Evolutionary conservation across 2,113 vertebrate genomes (phyloP), one percentile per base, ranked within the genome.

Genomic region (Epinephelus fuscoguttatus): DNA sequence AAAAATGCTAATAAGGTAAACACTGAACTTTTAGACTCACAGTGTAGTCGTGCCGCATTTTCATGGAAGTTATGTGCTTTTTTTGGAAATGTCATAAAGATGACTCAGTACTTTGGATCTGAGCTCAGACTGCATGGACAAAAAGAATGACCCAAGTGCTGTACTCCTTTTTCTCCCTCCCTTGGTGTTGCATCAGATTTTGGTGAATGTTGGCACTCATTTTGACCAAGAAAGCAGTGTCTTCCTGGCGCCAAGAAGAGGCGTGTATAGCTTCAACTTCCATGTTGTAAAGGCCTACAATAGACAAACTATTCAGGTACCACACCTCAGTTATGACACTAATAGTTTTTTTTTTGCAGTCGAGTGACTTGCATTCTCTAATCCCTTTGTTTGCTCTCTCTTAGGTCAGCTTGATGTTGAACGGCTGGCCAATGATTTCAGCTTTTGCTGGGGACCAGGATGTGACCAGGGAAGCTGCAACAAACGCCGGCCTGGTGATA

Each of bases 271-370:
- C 78, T 97, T 97, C 93, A 96, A 96, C 78, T 97, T 97, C 91
- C 96, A 97, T 27, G 96, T 97, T 33, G 97, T 97, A 18, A 97
- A 97, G 84, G 96, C 96, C 55, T 97, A 97, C 93, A 97, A 97
- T 67, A 95, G 97, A 80, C 96, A 97, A 88, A 97, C 97, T 0
- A 97, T 97, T 59, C 96, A 97, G 95, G 97, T 97, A 88, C 33
- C 53, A 52, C 2, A 53, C 21, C 23, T 52, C 33, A 18, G 33
- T 19, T 17, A 8, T n/a, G 14, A 61, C 37, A 57, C 19, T 14
- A 55, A 12, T 4, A 55, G 2, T 13, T 56, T 0, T 63, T 0
- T 63, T 0, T 9, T n/a, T 17, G 17, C 37, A 6, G 40, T n/a
- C 12, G 13, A 14, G 18, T 13, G 12, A 1, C 19, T 18, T 27